These are phyloP conservation scores for Parthenolecanium corni DNA, from an alignment of 2,888 invertebrate genomes.

Conservation along the genomic window DNA sequence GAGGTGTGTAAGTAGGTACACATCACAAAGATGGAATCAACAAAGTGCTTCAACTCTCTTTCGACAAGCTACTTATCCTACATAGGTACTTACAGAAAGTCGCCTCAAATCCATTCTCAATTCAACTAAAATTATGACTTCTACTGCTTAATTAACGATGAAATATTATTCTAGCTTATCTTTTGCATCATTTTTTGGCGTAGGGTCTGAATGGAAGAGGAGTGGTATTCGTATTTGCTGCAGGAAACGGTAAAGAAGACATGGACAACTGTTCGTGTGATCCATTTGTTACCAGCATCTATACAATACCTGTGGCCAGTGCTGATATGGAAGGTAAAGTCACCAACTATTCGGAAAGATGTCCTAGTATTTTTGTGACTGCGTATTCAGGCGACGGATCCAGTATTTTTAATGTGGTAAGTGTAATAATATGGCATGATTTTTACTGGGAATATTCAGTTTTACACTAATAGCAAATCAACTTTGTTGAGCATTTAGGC, in stretches of 20 bases:
- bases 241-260: constrained; percentile 75
- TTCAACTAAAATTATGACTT: too few relatives aligned
- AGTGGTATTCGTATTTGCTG: constrained; percentile 81
- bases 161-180: too few relatives aligned
- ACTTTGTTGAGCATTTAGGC: too few relatives aligned
- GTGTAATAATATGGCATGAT: constrained; percentile 35
- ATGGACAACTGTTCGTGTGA: constrained; percentile 86
- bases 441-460: too few relatives aligned
- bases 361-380: constrained; percentile 74
- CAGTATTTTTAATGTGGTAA: constrained; percentile 77
- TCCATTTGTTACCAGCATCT: constrained; percentile 72
- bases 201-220: constrained; percentile 65
- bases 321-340: constrained; percentile 64
- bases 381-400: constrained; percentile 82
- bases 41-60: too few relatives aligned
- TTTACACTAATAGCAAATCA: too few relatives aligned
- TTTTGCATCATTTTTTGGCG: background rate
- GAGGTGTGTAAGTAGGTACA: too few relatives aligned
- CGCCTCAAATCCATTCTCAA: too few relatives aligned
- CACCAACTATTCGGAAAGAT: constrained; percentile 84
- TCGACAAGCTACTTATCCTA: too few relatives aligned
- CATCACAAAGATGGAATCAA: too few relatives aligned
- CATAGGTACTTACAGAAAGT: too few relatives aligned
- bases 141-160: too few relatives aligned
- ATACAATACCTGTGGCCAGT: constrained; percentile 77